A percentile compares a stretch with the other conserved stretches of the same genome.
phyloP scores from a whole-genome alignment of 2,888 invertebrate species.

The Stratiomys singularior region DNA sequence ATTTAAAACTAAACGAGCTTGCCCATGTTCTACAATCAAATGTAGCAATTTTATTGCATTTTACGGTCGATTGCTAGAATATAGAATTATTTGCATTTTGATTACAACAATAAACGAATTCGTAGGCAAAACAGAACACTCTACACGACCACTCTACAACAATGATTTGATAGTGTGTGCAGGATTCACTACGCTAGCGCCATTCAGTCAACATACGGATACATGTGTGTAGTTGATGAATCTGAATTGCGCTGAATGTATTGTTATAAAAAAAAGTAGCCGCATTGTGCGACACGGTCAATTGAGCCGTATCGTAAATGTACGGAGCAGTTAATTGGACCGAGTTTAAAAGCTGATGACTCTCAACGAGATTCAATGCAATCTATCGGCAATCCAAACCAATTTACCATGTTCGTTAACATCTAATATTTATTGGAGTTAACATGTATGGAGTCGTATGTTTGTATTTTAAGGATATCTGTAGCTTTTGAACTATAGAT shows the following conservation, averaged over 20 bases:
- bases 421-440: conserved; percentile 5
- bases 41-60: background rate
- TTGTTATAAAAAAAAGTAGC: background rate
- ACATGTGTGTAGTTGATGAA: background rate
- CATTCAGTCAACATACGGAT: background rate
- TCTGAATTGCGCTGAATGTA: background rate
- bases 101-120: conserved; percentile 1
- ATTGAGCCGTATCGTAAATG: conserved; percentile 11
- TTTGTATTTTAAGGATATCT: background rate
- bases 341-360: conserved; percentile 9
- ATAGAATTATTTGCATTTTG: conserved; percentile 28
- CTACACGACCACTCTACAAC: background rate
- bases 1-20: background rate
- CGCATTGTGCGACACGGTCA: background rate
- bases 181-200: background rate
- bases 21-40: background rate
- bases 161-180: background rate
- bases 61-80: conserved; percentile 13
- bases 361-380: conserved; percentile 15
- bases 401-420: background rate
- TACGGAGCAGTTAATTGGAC: background rate
- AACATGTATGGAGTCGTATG: no score
- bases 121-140: background rate
- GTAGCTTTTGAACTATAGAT: no score
- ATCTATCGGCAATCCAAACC: conserved; percentile 7